A percentile compares a stretch with the other conserved stretches of the same genome.
phyloP scores from a whole-genome alignment of 2,113 vertebrate genomes.

The Psilopsiagon aymara region DNA sequence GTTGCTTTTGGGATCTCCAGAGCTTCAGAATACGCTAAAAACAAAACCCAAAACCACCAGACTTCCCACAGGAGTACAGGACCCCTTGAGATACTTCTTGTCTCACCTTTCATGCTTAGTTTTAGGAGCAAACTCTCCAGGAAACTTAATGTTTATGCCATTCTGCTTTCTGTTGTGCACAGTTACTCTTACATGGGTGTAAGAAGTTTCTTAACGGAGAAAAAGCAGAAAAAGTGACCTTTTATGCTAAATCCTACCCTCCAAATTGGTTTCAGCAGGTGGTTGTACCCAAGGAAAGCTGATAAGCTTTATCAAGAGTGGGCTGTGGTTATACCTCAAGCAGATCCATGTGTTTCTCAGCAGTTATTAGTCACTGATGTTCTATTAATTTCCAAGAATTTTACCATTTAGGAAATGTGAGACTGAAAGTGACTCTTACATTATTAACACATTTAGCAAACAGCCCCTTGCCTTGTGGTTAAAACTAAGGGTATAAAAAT shows the following conservation, averaged over 20 bases:
- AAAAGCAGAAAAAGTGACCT: not conserved
- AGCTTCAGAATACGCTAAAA: not conserved
- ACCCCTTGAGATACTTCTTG: not conserved
- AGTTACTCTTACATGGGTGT: not conserved
- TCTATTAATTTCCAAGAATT: not conserved
- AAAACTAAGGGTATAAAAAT: not conserved
- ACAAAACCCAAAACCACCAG: rapidly evolving
- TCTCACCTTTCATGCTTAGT: not conserved
- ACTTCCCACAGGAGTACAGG: not conserved
- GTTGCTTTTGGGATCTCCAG: not conserved
- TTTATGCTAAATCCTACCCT: not conserved
- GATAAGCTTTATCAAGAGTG: not conserved
- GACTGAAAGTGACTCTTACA: not conserved
- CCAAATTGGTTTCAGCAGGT: not conserved
- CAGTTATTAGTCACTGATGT: not conserved
- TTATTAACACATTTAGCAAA: not conserved
- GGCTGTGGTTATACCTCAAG: not conserved
- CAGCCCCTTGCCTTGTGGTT: not conserved
- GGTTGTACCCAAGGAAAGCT: not conserved
- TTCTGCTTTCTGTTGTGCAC: not conserved
- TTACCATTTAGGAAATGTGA: not conserved
- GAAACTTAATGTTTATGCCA: not conserved
- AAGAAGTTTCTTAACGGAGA: not conserved
- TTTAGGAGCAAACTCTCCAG: not conserved
- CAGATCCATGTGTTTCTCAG: not conserved